Base-by-base conservation (phyloP, 2,888 invertebrate species). In the Hydrotaea diabolus region DNA sequence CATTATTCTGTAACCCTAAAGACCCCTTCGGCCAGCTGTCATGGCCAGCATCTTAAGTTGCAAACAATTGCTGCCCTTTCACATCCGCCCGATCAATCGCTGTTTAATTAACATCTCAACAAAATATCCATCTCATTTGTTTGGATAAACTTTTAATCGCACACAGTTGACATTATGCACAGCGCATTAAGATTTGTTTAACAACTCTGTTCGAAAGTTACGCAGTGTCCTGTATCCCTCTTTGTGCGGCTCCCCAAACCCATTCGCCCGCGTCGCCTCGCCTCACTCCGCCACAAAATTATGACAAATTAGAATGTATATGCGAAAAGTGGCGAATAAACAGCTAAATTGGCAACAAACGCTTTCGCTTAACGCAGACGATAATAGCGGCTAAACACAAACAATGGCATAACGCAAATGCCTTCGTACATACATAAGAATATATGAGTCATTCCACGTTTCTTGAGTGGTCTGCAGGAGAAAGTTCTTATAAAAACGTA, bases 311-410 rank as follows among this genome's bases (percentile, higher is more conserved):
- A 69, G 69, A 69, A 21, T n/a, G 15, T 46, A 7, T 46, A 43
- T 39, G 57, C 39, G 57, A 74, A 59, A 46, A 21, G 36, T 43
- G 21, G 43, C 59, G 57, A 39, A 21, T 62, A 74, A 62, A 23
- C 46, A 46, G 74, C 23, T 43, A 43, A 74, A 74, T 74, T 74
- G n/a, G 43, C 57, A 59, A 74, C 13, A 59, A 49, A 74, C 15
- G 9, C 31, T 57, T 57, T 55, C 31, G 36, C 15, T 39, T 7
- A 74, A 36, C 9, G 59, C 59, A 59, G 66, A 23, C 31, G 53
- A 64, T 53, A 39, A 64, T 21, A 19, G 53, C 15, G 36, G 53
- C 76, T 49, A 31, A 31, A 31, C 7, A 66, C 66, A 53, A 46
- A 46, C 69, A 23, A 43, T 23, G 43, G 46, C 21, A 69, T 15